A percentile compares a stretch with the other conserved stretches of the same genome.
Evolutionary conservation across 2,113 vertebrate genomes (phyloP).

Genomic region (Dromaius novaehollandiae): DNA sequence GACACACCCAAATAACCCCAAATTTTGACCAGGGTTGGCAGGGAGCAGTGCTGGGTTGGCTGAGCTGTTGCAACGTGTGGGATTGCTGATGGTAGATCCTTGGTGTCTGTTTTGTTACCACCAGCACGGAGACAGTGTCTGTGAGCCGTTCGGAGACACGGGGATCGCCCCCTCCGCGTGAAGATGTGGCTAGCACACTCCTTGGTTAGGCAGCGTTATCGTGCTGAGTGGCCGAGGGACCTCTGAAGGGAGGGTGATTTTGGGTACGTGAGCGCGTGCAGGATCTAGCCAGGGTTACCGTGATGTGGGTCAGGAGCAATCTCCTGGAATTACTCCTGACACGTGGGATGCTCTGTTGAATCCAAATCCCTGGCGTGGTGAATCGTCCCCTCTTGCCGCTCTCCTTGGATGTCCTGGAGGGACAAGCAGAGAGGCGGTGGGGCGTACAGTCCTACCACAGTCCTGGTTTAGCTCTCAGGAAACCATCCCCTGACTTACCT

Average conservation of each 20-base stretch:
- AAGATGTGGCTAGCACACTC: not conserved
- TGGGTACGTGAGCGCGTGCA: not conserved
- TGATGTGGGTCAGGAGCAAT: not conserved
- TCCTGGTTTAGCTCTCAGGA: slow-evolving; percentile 53
- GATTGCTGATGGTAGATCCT: not conserved
- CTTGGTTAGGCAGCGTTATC: accelerated
- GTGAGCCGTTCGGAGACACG: not conserved
- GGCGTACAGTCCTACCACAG: not conserved
- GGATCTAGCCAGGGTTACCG: not conserved
- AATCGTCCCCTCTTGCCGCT: not conserved
- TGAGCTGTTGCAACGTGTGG: not conserved
- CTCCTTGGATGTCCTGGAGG: not conserved
- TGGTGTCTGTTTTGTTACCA: not conserved
- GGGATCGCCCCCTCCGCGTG: accelerated
- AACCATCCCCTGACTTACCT: not conserved
- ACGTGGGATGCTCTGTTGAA: not conserved
- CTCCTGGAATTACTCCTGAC: not conserved
- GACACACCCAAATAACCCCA: not conserved
- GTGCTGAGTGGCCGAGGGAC: not conserved
- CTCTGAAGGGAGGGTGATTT: not conserved
- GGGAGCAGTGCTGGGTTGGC: not conserved
- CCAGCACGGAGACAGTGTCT: not conserved
- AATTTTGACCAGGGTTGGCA: not conserved
- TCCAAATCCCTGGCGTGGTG: not conserved
- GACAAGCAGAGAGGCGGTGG: slow-evolving; percentile 18